These are phyloP conservation scores for Malurus splendens DNA, from an alignment of 2,797 vertebrate species.

Conservation along the genomic window DNA sequence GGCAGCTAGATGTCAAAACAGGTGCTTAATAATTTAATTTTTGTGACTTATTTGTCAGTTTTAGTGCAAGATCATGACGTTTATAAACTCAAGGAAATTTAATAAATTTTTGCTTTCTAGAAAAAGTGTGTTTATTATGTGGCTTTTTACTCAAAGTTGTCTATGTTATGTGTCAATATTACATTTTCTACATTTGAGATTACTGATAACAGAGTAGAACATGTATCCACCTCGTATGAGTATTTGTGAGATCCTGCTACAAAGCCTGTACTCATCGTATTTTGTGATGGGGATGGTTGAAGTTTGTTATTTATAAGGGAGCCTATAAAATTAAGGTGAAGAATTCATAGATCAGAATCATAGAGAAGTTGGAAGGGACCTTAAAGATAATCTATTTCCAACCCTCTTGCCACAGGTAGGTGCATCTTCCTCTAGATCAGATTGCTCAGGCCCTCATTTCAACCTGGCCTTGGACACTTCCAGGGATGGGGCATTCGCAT, in stretches of 20 bases:
- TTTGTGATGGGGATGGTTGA: neutral
- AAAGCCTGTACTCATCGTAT: neutral
- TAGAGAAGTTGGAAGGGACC: neutral
- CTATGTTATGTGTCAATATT: neutral
- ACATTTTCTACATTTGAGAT: neutral
- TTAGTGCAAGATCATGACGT: neutral
- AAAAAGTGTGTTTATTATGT: neutral
- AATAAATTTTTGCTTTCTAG: neutral
- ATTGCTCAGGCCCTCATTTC: neutral
- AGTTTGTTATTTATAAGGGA: neutral
- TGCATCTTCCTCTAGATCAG: neutral
- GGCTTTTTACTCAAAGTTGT: neutral
- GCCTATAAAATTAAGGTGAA: neutral
- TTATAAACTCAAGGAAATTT: neutral
- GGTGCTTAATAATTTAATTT: neutral
- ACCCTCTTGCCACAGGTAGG: fast-evolving
- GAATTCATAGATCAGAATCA: neutral
- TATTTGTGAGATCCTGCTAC: neutral
- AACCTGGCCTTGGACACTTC: neutral
- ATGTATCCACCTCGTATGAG: neutral
- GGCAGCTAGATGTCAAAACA: neutral
- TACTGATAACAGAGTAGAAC: neutral
- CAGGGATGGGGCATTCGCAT: too few relatives aligned
- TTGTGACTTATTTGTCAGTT: neutral
- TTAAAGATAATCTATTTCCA: neutral